Percentiles rank a stretch among this genome's conserved stretches.
Evolutionary conservation across 1,140 invertebrate species (phyloP).

Genomic region (Pomacea maculata): DNA sequence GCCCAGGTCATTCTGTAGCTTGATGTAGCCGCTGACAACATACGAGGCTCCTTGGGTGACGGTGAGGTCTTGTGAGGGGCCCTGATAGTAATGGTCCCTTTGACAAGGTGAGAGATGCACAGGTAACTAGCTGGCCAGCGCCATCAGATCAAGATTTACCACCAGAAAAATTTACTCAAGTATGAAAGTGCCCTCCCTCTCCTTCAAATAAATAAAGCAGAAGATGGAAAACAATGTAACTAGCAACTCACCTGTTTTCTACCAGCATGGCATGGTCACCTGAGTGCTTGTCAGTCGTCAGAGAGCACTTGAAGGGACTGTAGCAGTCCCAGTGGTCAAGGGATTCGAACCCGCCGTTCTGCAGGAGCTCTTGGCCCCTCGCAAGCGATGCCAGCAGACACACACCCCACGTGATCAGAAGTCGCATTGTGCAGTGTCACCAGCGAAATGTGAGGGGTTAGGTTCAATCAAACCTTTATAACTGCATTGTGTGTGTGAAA

Average conservation of each 20-base stretch:
- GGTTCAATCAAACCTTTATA: too few species aligned
- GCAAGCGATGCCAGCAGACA: too few species aligned
- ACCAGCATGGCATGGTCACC: constrained; percentile 12
- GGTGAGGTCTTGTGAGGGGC: not conserved
- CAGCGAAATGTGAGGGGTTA: too few species aligned
- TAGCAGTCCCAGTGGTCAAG: constrained; percentile 17
- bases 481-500: too few species aligned
- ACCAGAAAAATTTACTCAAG: too few species aligned
- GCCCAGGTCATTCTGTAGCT: not conserved
- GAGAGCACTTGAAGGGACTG: not conserved
- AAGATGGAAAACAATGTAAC: too few species aligned
- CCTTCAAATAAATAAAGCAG: too few species aligned
- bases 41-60: not conserved
- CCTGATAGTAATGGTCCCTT: not conserved
- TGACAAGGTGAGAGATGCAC: not conserved
- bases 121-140: too few species aligned
- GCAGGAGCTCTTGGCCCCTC: not conserved
- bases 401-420: too few species aligned
- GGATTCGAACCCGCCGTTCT: constrained; percentile 12
- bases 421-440: too few species aligned
- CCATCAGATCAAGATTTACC: too few species aligned
- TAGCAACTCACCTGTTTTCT: not conserved
- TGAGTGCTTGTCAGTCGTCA: constrained; percentile 1
- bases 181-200: too few species aligned
- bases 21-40: not conserved